These are phyloP conservation scores for Cephus sareptanus DNA, from an alignment of 2,888 invertebrate genomes.

Conservation along the genomic window DNA sequence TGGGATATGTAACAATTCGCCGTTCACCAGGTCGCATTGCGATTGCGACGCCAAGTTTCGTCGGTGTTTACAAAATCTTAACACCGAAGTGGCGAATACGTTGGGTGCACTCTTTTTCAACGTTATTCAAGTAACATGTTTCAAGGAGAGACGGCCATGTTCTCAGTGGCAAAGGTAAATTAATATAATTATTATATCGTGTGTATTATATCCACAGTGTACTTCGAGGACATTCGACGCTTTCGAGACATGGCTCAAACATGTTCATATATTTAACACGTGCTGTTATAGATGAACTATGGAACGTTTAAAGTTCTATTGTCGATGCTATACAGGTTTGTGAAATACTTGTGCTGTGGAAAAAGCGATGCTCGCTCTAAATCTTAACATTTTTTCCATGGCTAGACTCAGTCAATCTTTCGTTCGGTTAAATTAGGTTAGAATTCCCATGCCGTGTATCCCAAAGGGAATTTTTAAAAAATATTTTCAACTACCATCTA, in stretches of 20 bases:
- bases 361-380: not conserved
- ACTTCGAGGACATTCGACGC: not conserved
- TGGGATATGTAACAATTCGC: constrained; percentile 76
- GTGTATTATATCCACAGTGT: not conserved
- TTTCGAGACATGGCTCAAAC: not conserved
- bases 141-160: constrained; percentile 75
- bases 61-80: constrained; percentile 75
- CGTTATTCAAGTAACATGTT: constrained; percentile 79
- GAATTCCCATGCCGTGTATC: too few relatives aligned
- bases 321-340: not conserved
- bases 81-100: constrained; percentile 77
- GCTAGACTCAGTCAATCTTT: not conserved
- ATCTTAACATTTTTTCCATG: not conserved
- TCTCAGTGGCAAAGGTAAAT: constrained; percentile 73
- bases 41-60: constrained; percentile 80
- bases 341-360: not conserved
- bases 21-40: constrained; percentile 79
- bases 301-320: not conserved
- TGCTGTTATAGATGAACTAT: not conserved
- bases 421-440: not conserved
- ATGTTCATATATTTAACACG: not conserved
- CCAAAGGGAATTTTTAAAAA: not conserved
- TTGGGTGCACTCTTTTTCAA: constrained; percentile 82
- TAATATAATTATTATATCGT: not conserved
- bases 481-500: not conserved